phyloP scores from a whole-genome alignment of 2,888 invertebrate species.

The Archips crataeganus region DNA sequence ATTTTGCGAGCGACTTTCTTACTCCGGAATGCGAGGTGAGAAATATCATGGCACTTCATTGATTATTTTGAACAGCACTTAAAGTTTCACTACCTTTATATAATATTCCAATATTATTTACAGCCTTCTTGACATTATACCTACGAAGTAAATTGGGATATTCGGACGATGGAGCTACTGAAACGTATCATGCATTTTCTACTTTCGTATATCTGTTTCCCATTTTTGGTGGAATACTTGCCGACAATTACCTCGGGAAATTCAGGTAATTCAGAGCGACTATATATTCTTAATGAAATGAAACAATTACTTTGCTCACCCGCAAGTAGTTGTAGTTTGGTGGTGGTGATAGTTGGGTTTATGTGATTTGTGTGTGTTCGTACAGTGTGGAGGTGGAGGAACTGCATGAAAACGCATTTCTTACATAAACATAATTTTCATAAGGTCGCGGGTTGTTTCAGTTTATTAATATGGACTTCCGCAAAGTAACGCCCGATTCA shows the following conservation, averaged over 20 bases:
- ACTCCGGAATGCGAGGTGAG: slow-evolving; percentile 97
- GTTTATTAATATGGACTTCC: too few relatives aligned
- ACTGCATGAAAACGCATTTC: too few relatives aligned
- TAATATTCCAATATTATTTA: slow-evolving; percentile 45
- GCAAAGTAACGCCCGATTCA: too few relatives aligned
- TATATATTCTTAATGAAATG: not conserved
- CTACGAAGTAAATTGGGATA: slow-evolving; percentile 88
- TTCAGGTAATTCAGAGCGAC: slow-evolving; percentile 81
- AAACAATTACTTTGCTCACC: too few relatives aligned
- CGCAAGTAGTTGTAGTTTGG: too few relatives aligned
- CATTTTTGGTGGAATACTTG: slow-evolving; percentile 91
- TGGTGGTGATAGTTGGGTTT: too few relatives aligned
- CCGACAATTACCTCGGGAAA: slow-evolving; percentile 93
- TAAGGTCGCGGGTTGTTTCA: too few relatives aligned
- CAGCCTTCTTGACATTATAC: slow-evolving; percentile 92
- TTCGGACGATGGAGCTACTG: slow-evolving; percentile 88
- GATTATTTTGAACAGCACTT: slow-evolving; percentile 8
- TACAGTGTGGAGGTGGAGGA: too few relatives aligned
- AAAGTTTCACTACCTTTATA: not conserved
- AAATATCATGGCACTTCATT: slow-evolving; percentile 6
- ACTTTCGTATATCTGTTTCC: slow-evolving; percentile 92
- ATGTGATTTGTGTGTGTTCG: too few relatives aligned
- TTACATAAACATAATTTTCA: too few relatives aligned
- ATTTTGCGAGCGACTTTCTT: slow-evolving; percentile 98
- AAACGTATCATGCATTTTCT: slow-evolving; percentile 90